Percentiles rank a stretch among this genome's conserved stretches.
Conservation (phyloP, 1,140 invertebrate species). For the Drosophila rhopaloa region DNA sequence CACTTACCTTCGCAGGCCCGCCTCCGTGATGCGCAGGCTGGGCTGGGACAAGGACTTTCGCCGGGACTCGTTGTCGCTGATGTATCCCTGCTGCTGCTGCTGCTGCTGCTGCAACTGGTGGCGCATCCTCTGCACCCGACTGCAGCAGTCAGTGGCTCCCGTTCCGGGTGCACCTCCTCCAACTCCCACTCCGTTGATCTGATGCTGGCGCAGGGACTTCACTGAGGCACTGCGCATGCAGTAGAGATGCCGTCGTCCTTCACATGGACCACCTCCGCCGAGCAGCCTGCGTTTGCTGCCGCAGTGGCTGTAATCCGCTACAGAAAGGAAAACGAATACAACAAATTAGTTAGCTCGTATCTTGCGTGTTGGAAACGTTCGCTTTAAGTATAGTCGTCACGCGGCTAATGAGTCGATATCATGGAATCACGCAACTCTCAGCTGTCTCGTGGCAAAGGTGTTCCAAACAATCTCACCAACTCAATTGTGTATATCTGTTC, state of each 20-base stretch:
- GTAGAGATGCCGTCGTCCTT: constrained; percentile 72
- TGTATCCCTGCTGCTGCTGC: constrained; percentile 27
- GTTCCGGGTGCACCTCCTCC: not conserved
- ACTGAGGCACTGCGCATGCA: constrained; percentile 75
- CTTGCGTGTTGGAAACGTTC: constrained; percentile 1
- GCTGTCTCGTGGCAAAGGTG: not conserved
- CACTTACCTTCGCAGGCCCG: constrained; percentile 70
- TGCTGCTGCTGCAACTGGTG: constrained; percentile 41
- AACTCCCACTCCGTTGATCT: constrained; percentile 16
- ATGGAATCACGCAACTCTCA: constrained; percentile 16
- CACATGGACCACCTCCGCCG: constrained; percentile 33
- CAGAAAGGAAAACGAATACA: not conserved
- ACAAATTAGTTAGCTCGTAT: not conserved
- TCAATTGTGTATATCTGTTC: no score
- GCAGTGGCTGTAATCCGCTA: constrained; percentile 60
- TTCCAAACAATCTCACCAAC: no score
- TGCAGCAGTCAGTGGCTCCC: constrained; percentile 44
- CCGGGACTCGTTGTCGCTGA: constrained; percentile 42
- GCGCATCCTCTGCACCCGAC: constrained; percentile 47
- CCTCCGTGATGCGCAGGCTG: constrained; percentile 70
- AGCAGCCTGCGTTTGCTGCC: constrained; percentile 62
- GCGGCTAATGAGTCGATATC: not conserved
- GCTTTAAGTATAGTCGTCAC: not conserved
- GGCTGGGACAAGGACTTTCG: constrained; percentile 73
- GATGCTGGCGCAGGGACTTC: constrained; percentile 59